Evolutionary conservation across 2,888 invertebrate species (phyloP).

Genomic region (Catocala sponsa): DNA sequence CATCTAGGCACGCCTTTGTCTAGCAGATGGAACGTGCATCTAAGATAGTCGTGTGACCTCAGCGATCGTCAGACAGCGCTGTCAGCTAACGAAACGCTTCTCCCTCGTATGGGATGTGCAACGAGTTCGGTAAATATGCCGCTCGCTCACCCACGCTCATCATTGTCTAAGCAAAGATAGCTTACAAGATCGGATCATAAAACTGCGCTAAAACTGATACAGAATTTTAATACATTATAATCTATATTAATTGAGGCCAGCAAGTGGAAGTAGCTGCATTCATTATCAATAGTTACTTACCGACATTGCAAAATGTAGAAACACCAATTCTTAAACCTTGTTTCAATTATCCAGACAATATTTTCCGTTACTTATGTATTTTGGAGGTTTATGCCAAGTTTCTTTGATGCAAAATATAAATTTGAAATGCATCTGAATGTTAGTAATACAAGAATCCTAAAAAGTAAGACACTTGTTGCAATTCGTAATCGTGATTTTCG

Average conservation of each 20-base stretch:
- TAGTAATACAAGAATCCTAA: constrained; percentile 42
- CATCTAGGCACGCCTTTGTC: constrained; percentile 54
- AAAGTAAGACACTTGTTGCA: constrained; percentile 38
- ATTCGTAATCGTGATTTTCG: constrained; percentile 40
- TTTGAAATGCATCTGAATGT: constrained; percentile 49
- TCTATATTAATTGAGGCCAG: constrained; percentile 81
- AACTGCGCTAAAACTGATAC: constrained; percentile 42
- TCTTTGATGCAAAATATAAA: constrained; percentile 29
- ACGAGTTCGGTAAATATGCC: constrained; percentile 11
- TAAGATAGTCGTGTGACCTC: constrained; percentile 8
- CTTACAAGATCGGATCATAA: constrained; percentile 19
- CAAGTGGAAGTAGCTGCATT: constrained; percentile 74
- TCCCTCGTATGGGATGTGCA: constrained; percentile 20
- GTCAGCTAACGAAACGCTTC: constrained; percentile 15
- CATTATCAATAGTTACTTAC: constrained; percentile 66
- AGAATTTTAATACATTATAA: constrained; percentile 72
- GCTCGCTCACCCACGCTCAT: constrained; percentile 18
- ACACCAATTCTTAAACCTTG: constrained; percentile 55
- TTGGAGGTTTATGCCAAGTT: constrained; percentile 27
- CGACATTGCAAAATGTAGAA: constrained; percentile 66
- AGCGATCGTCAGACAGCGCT: constrained; percentile 2
- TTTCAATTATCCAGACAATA: constrained; percentile 47
- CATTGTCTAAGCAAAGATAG: constrained; percentile 19
- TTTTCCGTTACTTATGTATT: constrained; percentile 41
- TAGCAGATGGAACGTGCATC: constrained; percentile 31